These are phyloP conservation scores for Gallinago media DNA, from an alignment of 2,113 vertebrate species.

Conservation along the genomic window DNA sequence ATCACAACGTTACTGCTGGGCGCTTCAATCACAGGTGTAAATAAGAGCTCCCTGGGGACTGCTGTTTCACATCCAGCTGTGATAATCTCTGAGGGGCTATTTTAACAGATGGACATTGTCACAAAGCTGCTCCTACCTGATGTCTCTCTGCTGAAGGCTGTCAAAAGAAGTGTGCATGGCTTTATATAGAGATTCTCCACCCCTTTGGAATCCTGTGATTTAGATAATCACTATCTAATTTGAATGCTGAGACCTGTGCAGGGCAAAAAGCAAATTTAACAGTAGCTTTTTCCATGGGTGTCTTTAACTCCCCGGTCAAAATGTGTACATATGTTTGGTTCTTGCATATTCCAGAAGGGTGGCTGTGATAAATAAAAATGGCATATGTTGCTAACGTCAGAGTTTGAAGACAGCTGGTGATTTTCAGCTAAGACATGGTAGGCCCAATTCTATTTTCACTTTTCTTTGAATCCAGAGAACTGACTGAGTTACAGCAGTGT, in stretches of 20 bases:
- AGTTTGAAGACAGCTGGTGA: conserved; percentile 26
- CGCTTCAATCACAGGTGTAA: conserved; percentile 30
- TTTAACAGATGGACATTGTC: neutral
- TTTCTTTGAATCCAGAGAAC: neutral
- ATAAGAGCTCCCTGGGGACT: neutral
- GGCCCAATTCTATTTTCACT: conserved; percentile 32
- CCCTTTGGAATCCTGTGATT: neutral
- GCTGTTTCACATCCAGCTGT: conserved; percentile 38
- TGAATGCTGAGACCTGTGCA: neutral
- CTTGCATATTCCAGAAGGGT: neutral
- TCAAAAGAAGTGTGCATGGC: neutral
- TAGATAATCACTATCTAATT: neutral
- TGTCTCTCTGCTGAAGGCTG: neutral
- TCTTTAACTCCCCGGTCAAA: conserved; percentile 12
- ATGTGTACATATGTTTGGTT: neutral
- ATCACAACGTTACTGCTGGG: neutral
- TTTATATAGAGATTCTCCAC: neutral
- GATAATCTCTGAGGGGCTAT: neutral
- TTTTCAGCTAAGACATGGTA: conserved; percentile 4
- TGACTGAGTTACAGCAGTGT: neutral
- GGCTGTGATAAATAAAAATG: conserved; percentile 45
- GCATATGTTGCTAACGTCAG: conserved; percentile 15
- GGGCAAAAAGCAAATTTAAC: neutral
- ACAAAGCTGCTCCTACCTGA: neutral
- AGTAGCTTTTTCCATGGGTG: neutral